Base-by-base conservation (phyloP, 2,113 vertebrate species). In the Brachypteracias leptosomus region DNA sequence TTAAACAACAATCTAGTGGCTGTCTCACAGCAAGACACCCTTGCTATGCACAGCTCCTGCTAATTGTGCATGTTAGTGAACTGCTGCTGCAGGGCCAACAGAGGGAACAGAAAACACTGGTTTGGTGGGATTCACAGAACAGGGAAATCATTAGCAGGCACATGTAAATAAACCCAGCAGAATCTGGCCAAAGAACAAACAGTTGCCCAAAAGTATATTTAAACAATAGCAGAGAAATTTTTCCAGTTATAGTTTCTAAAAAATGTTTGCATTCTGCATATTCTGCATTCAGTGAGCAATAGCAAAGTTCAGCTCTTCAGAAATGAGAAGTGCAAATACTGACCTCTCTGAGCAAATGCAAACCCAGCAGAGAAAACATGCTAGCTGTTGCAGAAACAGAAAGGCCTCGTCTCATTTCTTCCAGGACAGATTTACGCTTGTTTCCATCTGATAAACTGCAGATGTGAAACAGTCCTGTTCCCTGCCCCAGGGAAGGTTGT, bases 391-490 rank as follows among this genome's bases (percentile, higher is more conserved):
- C 97, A 97, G 67, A 94, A 95, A 25, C 70, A 93, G 96, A 96
- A 97, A 91, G 72, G 73, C 87, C 92, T 95, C 38, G 38, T 81
- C 83, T 95, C 90, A 77, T 93, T 72, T 97, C 95, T 98, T 95
- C 73, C 96, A 96, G 96, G 95, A 94, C 87, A 97, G 97, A 87
- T 93, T 76, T 78, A 42, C 85, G n/a, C 92, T 95, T 62, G 33
- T 96, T 97, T 97, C 97, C 67, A 76, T 95, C 94, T 97, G 93
- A 96, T 91, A 97, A 96, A 95, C 93, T 85, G 95, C 97, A 97
- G 97, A 95, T 97, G 97, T 96, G 95, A 97, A 97, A 52, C 54
- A 73, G 66, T 47, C 52, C 54, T 38, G 42, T 31, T 97, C 85
- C 70, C 96, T 58, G 88, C 97, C 96, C 74, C 92, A 93, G 92